Percentiles rank a stretch among this genome's conserved stretches.
These are phyloP conservation scores for Mythimna ferrago DNA, from an alignment of 2,888 invertebrate genomes.

Conservation along the genomic window DNA sequence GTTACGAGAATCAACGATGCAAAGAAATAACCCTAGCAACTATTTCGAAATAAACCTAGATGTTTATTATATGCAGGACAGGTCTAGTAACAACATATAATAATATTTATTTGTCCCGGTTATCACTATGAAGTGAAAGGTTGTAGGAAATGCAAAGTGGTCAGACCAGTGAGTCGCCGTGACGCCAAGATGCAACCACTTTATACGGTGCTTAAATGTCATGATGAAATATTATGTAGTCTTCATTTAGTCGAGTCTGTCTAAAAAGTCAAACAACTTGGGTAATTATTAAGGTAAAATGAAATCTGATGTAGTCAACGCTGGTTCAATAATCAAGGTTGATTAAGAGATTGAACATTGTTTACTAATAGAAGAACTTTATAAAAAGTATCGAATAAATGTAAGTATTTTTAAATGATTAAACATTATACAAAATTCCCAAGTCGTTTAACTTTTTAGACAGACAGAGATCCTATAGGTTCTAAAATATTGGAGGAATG, in stretches of 20 bases:
- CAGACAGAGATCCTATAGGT: background rate
- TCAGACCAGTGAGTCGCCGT: constrained; percentile 26
- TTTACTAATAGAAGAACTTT: no score
- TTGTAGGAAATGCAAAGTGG: constrained; percentile 42
- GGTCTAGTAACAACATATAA: constrained; percentile 25
- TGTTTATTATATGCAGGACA: constrained; percentile 1
- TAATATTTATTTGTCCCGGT: constrained; percentile 27
- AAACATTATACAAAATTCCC: no score
- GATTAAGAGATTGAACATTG: no score
- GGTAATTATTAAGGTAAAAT: no score
- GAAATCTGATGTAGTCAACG: no score
- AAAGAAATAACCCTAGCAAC: background rate
- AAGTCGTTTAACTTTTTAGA: no score
- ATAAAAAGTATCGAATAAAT: no score
- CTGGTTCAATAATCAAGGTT: no score
- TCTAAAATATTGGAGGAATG: background rate
- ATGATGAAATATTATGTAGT: background rate
- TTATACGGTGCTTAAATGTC: constrained; percentile 14
- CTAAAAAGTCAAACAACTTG: no score
- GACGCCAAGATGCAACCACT: constrained; percentile 15
- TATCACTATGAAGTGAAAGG: constrained; percentile 47
- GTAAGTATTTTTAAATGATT: no score
- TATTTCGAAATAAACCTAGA: constrained; percentile 12
- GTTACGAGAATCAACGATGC: background rate
- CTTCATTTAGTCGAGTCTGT: background rate